Percentiles rank a stretch among this genome's conserved stretches.
phyloP scores from a whole-genome alignment of 2,888 invertebrate genomes.

The Apantesis nais region DNA sequence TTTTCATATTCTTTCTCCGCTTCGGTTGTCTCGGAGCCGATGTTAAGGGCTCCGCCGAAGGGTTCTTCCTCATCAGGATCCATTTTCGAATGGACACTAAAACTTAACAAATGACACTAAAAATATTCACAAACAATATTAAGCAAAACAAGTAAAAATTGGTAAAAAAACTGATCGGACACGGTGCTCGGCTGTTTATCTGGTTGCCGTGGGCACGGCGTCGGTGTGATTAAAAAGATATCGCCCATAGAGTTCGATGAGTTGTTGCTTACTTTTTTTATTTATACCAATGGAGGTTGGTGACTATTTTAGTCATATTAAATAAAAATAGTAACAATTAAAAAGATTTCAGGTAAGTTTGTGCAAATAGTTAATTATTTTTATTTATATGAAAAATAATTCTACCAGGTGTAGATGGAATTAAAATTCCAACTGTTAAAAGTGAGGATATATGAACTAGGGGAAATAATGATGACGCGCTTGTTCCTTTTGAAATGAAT shows the following conservation, averaged over 20 bases:
- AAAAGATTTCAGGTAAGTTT: background rate
- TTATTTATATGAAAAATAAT: background rate
- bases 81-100: slow-evolving; percentile 45
- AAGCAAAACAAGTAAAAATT: slow-evolving; percentile 52
- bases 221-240: slow-evolving; percentile 30
- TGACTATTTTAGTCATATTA: background rate
- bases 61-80: slow-evolving; percentile 66
- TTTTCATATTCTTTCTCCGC: slow-evolving; percentile 76
- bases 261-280: slow-evolving; percentile 6
- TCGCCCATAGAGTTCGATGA: slow-evolving; percentile 8
- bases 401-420: too few species aligned
- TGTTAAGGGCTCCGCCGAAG: slow-evolving; percentile 63
- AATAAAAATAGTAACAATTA: background rate
- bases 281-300: background rate
- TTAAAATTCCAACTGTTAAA: too few species aligned
- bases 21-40: slow-evolving; percentile 77
- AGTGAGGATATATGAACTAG: too few species aligned
- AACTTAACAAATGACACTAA: slow-evolving; percentile 32
- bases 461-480: too few species aligned
- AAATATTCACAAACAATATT: slow-evolving; percentile 47
- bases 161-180: slow-evolving; percentile 34
- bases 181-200: slow-evolving; percentile 49
- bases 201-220: slow-evolving; percentile 56
- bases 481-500: background rate
- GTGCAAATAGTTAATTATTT: background rate